phyloP scores from a whole-genome alignment of 1,140 invertebrate genomes.

The Acromyrmex heyeri region DNA sequence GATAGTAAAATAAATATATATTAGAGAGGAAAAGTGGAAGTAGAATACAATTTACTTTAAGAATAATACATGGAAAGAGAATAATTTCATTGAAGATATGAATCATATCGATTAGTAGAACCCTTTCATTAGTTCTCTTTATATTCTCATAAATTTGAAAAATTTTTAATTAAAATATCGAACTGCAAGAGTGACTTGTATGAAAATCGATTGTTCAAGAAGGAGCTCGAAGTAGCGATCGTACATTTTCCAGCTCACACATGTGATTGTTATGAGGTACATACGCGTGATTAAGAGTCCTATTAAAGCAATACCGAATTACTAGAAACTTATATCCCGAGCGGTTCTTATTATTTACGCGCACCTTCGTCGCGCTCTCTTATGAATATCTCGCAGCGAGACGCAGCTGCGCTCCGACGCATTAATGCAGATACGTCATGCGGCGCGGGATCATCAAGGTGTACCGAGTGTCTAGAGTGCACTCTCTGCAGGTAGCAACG shows the following conservation, averaged over 20 bases:
- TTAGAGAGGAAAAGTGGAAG: not conserved
- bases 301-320: conserved; percentile 34
- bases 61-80: not conserved
- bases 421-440: conserved; percentile 72
- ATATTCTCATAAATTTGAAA: not conserved
- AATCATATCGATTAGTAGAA: no score
- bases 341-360: conserved; percentile 43
- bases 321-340: conserved; percentile 37
- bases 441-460: conserved; percentile 61
- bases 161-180: no score
- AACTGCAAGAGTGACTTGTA: not conserved
- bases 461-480: conserved; percentile 18
- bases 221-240: not conserved
- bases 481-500: conserved; percentile 49
- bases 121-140: not conserved
- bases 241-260: not conserved
- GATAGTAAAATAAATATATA: not conserved
- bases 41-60: not conserved
- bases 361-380: not conserved
- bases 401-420: conserved; percentile 41
- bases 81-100: not conserved
- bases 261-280: conserved; percentile 29
- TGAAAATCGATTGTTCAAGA: conserved; percentile 13
- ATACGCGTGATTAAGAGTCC: conserved; percentile 24
- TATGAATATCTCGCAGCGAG: conserved; percentile 10